Evolutionary conservation across 2,888 invertebrate species (phyloP).

Genomic region (Leptopilina myrica): DNA sequence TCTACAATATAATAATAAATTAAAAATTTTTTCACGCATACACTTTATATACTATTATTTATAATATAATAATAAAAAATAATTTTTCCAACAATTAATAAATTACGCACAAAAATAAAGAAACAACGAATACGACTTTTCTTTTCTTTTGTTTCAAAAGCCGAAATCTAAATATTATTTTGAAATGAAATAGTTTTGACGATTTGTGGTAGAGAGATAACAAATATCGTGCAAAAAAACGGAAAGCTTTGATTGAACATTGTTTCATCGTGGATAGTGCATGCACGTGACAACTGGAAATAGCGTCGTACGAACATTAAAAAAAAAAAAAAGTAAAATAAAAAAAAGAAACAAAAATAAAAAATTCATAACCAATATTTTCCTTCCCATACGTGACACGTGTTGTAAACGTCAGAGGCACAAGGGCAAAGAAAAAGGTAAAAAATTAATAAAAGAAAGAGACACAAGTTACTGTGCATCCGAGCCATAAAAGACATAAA

Average conservation of each 20-base stretch:
- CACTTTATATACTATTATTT: too few relatives aligned
- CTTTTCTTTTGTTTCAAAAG: neutral
- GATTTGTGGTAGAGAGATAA: neutral
- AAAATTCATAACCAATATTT: conserved; percentile 38
- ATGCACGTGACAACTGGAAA: conserved; percentile 33
- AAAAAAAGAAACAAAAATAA: conserved; percentile 6
- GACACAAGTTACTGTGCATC: neutral
- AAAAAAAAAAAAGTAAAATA: conserved; percentile 10
- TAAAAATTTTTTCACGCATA: too few relatives aligned
- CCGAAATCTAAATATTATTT: neutral
- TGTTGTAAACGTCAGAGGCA: conserved; percentile 30
- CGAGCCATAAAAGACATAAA: conserved; percentile 25
- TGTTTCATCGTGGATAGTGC: conserved; percentile 13
- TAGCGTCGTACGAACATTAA: conserved; percentile 6
- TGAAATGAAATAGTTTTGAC: neutral
- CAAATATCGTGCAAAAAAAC: conserved; percentile 12
- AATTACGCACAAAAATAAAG: too few relatives aligned
- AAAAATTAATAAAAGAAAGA: conserved; percentile 34
- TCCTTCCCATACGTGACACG: conserved; percentile 28
- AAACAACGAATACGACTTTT: too few relatives aligned
- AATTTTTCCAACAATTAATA: too few relatives aligned
- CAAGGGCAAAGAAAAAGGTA: neutral
- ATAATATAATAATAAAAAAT: too few relatives aligned
- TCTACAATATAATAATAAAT: too few relatives aligned
- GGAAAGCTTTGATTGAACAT: conserved; percentile 22